Conservation (phyloP, 2,113 vertebrate species). For the Sterrhoptilus dennistouni region DNA sequence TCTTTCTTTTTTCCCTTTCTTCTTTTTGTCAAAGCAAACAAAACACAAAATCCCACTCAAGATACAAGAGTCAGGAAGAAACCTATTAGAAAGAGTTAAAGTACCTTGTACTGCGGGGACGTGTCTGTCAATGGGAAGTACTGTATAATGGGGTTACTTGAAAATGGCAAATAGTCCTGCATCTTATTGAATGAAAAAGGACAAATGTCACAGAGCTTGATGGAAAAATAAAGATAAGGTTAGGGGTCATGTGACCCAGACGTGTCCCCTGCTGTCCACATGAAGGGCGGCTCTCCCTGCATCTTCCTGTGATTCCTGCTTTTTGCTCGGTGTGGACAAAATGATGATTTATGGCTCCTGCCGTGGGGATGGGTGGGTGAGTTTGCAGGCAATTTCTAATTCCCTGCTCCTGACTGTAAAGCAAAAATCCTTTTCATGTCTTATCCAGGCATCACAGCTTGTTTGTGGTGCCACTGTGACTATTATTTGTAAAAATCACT, state of each 20-base stretch:
- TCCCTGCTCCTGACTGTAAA: not conserved
- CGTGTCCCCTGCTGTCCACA: conserved; percentile 60
- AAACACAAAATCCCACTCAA: conserved; percentile 47
- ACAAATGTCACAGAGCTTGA: conserved; percentile 67
- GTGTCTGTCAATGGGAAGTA: conserved; percentile 36
- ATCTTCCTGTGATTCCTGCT: conserved; percentile 46
- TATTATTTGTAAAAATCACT: conserved; percentile 20
- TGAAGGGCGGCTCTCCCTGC: conserved; percentile 60
- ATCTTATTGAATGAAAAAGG: conserved; percentile 68
- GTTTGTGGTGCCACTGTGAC: not conserved
- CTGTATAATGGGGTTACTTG: conserved; percentile 60
- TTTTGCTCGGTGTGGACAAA: conserved; percentile 46
- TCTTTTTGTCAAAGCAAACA: conserved; percentile 59
- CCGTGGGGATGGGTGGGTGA: not conserved
- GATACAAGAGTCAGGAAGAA: conserved; percentile 51
- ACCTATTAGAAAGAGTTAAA: conserved; percentile 64
- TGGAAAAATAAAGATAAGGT: conserved; percentile 69
- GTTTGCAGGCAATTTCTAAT: conserved; percentile 42
- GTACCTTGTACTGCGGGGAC: conserved; percentile 18
- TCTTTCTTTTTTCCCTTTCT: conserved; percentile 53
- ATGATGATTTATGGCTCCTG: conserved; percentile 56
- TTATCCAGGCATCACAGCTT: not conserved
- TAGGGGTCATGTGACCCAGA: conserved; percentile 65
- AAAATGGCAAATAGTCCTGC: conserved; percentile 61
- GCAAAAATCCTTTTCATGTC: not conserved